Percentiles rank a stretch among this genome's conserved stretches.
Evolutionary conservation across 2,888 invertebrate species (phyloP).

Genomic region (Andrena fulva): DNA sequence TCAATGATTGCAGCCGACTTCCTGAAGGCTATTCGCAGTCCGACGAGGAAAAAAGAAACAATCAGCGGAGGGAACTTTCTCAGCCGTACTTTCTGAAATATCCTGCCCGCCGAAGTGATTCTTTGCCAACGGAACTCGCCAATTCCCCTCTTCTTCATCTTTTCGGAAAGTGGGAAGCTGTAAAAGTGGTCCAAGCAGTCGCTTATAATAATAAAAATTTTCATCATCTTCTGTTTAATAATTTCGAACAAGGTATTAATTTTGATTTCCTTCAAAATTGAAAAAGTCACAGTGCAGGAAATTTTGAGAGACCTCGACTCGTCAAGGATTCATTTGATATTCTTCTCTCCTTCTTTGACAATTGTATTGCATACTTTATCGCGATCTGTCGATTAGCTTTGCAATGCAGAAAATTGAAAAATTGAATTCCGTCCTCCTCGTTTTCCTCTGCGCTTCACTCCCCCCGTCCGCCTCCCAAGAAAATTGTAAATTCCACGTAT

Average conservation of each 20-base stretch:
- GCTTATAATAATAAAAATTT: not conserved
- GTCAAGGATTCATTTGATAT: too few relatives aligned
- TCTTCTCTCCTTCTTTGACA: too few relatives aligned
- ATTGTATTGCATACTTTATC: too few relatives aligned
- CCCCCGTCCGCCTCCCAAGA: too few relatives aligned
- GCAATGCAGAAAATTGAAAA: too few relatives aligned
- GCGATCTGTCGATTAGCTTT: too few relatives aligned
- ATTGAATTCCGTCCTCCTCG: too few relatives aligned
- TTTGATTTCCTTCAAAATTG: too few relatives aligned
- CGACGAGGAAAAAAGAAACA: slow-evolving; percentile 9
- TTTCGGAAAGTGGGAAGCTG: slow-evolving; percentile 6
- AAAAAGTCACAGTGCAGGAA: too few relatives aligned
- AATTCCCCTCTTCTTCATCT: not conserved
- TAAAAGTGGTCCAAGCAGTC: not conserved
- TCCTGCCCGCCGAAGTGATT: not conserved
- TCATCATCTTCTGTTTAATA: not conserved
- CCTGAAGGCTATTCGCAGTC: slow-evolving; percentile 47
- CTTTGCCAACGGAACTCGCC: not conserved
- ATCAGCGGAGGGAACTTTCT: slow-evolving; percentile 25
- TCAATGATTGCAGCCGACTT: slow-evolving; percentile 61
- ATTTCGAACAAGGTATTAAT: not conserved
- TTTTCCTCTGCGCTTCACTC: too few relatives aligned
- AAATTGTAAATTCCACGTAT: too few relatives aligned
- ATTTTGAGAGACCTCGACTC: too few relatives aligned
- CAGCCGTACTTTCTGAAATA: slow-evolving; percentile 15